These are phyloP conservation scores for Pseudochromis fuscus DNA, from an alignment of 2,797 vertebrate genomes.

Conservation along the genomic window DNA sequence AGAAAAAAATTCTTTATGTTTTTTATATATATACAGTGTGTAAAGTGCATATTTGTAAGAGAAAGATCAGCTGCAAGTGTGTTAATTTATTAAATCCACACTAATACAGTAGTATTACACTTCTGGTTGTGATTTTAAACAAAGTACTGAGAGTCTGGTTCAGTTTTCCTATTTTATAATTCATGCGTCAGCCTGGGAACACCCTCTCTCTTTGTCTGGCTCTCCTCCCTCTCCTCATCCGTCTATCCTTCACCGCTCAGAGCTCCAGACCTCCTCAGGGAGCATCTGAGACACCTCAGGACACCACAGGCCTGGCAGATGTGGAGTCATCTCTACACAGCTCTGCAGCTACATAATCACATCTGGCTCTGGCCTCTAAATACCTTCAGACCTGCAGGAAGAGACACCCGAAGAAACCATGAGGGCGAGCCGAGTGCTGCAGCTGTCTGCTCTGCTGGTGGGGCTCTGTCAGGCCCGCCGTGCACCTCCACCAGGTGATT, in stretches of 20 bases:
- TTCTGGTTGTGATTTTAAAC: background rate
- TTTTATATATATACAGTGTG: background rate
- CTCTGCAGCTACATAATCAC: background rate
- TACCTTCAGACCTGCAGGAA: background rate
- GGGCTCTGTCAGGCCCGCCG: slow-evolving; percentile 28
- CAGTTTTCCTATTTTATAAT: slow-evolving; percentile 2
- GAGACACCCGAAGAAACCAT: slow-evolving; percentile 20
- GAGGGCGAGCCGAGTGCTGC: slow-evolving; percentile 36
- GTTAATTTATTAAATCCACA: background rate
- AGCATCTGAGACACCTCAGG: slow-evolving; percentile 27
- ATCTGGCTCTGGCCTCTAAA: background rate
- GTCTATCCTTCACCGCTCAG: slow-evolving; percentile 27
- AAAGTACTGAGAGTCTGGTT: background rate
- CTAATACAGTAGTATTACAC: background rate
- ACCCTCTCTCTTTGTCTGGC: slow-evolving; percentile 29
- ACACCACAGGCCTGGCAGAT: background rate
- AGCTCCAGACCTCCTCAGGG: slow-evolving; percentile 28
- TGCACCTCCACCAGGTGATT: background rate
- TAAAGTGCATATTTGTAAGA: background rate
- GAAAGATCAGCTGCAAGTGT: too few relatives aligned
- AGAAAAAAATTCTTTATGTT: background rate
- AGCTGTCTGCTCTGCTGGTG: slow-evolving; percentile 48
- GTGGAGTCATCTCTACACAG: slow-evolving; percentile 14
- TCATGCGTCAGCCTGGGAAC: slow-evolving; percentile 35
- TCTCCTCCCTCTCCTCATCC: slow-evolving; percentile 50